Conservation (phyloP, 2,888 invertebrate species). For the Camponotus fellah region DNA sequence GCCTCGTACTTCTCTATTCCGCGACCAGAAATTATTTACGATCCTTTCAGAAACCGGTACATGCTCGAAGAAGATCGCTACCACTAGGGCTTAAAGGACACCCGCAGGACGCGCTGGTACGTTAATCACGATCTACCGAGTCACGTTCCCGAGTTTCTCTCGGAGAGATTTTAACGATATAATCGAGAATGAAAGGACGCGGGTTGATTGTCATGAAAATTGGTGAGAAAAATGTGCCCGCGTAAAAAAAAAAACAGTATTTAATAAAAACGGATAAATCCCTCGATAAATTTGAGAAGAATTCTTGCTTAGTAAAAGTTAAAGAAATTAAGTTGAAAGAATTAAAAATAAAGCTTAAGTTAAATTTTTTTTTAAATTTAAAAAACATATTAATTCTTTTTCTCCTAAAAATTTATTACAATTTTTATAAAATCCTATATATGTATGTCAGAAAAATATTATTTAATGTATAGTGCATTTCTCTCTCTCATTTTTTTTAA, state of each 20-base stretch:
- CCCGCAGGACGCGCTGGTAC: constrained; percentile 1
- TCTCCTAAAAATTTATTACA: neutral
- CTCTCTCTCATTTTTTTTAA: neutral
- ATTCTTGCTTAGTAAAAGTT: neutral
- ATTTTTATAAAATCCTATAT: neutral
- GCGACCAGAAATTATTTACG: constrained; percentile 35
- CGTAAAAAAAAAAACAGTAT: neutral
- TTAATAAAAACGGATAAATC: neutral
- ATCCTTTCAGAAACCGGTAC: constrained; percentile 23
- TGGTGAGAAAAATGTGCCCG: neutral
- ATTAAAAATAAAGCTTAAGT: neutral
- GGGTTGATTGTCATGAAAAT: constrained; percentile 7
- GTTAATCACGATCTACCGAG: constrained; percentile 31
- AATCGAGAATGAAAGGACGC: neutral
- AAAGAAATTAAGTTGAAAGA: neutral
- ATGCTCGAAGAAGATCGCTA: constrained; percentile 9
- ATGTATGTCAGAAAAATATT: neutral
- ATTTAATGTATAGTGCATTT: neutral
- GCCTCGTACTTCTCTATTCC: neutral
- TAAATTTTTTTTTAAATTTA: neutral
- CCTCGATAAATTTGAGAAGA: neutral
- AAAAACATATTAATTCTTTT: neutral
- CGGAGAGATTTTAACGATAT: constrained; percentile 14
- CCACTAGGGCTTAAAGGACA: constrained; percentile 15
- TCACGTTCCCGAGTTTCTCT: constrained; percentile 4